These are phyloP conservation scores for Epizoanthus scotinus DNA, from an alignment of 92 coral and sea anemone genomes.

Conservation along the genomic window DNA sequence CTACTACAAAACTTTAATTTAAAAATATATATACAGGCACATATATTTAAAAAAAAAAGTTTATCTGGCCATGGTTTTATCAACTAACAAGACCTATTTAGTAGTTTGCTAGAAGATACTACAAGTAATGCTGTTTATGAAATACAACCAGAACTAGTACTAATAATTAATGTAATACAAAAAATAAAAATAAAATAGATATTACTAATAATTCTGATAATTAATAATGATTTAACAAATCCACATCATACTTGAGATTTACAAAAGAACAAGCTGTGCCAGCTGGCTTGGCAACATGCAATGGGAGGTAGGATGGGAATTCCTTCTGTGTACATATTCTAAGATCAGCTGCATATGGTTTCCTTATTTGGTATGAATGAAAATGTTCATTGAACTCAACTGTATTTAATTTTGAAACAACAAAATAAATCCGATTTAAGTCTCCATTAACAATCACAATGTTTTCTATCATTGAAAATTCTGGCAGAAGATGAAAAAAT, in stretches of 20 bases:
- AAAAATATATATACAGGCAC: too few species aligned
- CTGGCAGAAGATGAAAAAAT: constrained; percentile 51
- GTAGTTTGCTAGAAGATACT: too few species aligned
- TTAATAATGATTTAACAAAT: constrained; percentile 29
- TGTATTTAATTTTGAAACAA: constrained; percentile 45
- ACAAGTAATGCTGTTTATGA: neutral
- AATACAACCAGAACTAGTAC: neutral
- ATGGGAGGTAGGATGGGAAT: constrained; percentile 48
- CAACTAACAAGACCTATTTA: too few species aligned
- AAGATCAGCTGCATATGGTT: constrained; percentile 32
- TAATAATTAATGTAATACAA: too few species aligned
- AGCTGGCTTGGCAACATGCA: constrained; percentile 48
- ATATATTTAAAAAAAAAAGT: too few species aligned
- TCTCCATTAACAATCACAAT: constrained; percentile 52
- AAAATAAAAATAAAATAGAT: too few species aligned
- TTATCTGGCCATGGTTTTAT: too few species aligned
- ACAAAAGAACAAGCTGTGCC: constrained; percentile 34
- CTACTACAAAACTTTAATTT: too few species aligned
- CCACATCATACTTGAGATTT: constrained; percentile 45
- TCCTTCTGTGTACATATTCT: constrained; percentile 47
- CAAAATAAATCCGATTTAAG: constrained; percentile 45
- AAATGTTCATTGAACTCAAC: constrained; percentile 50
- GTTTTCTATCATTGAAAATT: constrained; percentile 51
- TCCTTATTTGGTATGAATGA: constrained; percentile 46
- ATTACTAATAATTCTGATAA: too few species aligned